Evolutionary conservation across 2,113 vertebrate genomes (phyloP), one percentile per base, ranked within the genome.

Genomic region (Trinectes maculatus): DNA sequence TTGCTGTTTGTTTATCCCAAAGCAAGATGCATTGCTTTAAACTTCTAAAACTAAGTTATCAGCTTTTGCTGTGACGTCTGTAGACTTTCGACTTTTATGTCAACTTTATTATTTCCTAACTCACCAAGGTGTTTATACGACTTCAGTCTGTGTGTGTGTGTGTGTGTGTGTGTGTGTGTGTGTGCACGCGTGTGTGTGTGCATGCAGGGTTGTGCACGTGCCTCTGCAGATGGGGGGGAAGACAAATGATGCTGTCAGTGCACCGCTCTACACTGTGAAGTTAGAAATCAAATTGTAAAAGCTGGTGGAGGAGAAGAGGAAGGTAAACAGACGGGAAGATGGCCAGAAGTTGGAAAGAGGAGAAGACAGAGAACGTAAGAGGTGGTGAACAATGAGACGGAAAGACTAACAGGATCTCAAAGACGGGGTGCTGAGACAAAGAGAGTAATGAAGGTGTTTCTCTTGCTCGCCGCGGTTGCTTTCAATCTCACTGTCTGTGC

Each of bases 161-260:
- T 55, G 1, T 19, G 43, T 51, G 44, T 31, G 55, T 59, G 64
- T 65, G 37, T 24, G 59, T 53, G 1, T n/a, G 46, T 54, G 42
- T 21, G 48, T 12, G 34, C 5, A 44, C 16, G 44, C 12, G 15
- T 18, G 11, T 10, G 34, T 40, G 54, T 18, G 37, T 43, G 24
- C 24, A 15, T 28, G 43, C n/a, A 48, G 13, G 29, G 3, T 37
- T 46, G 59, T 49, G 37, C 31, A 44, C 22, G 24, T 52, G 3
- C 34, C 34, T 62, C 47, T 62, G 56, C 59, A 66, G 63, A 62
- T 73, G 57, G 13, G 13, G 42, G 56, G 47, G 51, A 83, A 79
- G 83, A 86, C 55, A 70, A 79, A 89, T 77, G 77, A 77, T 66
- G 65, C 81, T 84, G 87, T 81, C 83, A 80, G 21, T 11, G 46